These are phyloP conservation scores for Heteronetta atricapilla DNA, from an alignment of 2,113 vertebrate species.

Conservation along the genomic window DNA sequence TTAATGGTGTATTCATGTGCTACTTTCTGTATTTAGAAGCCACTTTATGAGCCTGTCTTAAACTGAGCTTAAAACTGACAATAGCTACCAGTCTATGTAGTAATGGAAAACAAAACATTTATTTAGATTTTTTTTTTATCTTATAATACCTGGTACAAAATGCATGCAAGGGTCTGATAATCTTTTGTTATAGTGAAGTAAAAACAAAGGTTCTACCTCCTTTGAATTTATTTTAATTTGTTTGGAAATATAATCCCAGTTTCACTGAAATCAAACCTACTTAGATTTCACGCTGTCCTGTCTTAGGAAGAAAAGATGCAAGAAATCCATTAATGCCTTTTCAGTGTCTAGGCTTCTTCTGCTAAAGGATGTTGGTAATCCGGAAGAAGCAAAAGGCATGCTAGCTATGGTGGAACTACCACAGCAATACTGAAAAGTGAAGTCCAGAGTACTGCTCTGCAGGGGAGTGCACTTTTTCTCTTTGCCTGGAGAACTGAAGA, in stretches of 20 bases:
- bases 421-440: neutral
- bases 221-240: neutral
- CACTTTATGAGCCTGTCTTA: neutral
- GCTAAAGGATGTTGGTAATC: neutral
- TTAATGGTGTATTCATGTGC: accelerated
- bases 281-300: neutral
- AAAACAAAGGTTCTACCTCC: neutral
- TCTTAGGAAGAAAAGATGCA: neutral
- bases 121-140: neutral
- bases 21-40: neutral
- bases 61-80: neutral
- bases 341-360: neutral
- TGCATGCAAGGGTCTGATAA: neutral
- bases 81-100: neutral
- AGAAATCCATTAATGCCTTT: neutral
- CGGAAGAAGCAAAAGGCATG: neutral
- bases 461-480: accelerated
- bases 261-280: neutral
- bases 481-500: too few relatives aligned
- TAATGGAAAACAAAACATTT: neutral
- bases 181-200: neutral
- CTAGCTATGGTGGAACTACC: neutral
- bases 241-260: neutral
- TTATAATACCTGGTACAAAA: neutral
- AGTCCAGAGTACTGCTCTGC: too few relatives aligned